phyloP scores from a whole-genome alignment of 2,888 invertebrate species.

The Drosophila fungiperda region DNA sequence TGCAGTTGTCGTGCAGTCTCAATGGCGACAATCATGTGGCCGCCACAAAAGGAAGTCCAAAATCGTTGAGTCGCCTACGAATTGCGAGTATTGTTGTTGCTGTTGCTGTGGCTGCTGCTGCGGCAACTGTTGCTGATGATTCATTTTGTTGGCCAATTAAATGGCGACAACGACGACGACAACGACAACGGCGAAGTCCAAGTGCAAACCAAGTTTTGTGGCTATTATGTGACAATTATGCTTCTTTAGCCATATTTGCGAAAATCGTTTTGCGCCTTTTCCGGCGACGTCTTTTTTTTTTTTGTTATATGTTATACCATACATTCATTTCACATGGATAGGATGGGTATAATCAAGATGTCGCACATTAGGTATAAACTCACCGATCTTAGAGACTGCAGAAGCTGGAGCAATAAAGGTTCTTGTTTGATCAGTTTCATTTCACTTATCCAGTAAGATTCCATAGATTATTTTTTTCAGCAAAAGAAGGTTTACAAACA shows the following conservation, averaged over 20 bases:
- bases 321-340: neutral
- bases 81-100: conserved; percentile 38
- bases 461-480: too few relatives aligned
- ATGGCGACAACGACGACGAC: conserved; percentile 15
- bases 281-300: neutral
- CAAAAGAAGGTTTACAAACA: too few relatives aligned
- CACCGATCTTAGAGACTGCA: too few relatives aligned
- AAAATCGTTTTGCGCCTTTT: conserved; percentile 15
- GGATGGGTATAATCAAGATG: neutral
- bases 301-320: neutral
- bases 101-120: conserved; percentile 15
- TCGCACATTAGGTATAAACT: too few relatives aligned
- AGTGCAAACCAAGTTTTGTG: conserved; percentile 37
- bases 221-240: conserved; percentile 57
- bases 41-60: conserved; percentile 57
- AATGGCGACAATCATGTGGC: conserved; percentile 57
- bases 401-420: too few relatives aligned
- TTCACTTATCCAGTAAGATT: too few relatives aligned
- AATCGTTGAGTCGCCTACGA: conserved; percentile 57
- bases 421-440: neutral
- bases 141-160: conserved; percentile 52
- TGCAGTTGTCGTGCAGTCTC: conserved; percentile 61
- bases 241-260: conserved; percentile 53
- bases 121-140: conserved; percentile 35
- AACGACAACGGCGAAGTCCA: conserved; percentile 21